Conservation (phyloP, 2,888 invertebrate species). For the Eristalinus aeneus region DNA sequence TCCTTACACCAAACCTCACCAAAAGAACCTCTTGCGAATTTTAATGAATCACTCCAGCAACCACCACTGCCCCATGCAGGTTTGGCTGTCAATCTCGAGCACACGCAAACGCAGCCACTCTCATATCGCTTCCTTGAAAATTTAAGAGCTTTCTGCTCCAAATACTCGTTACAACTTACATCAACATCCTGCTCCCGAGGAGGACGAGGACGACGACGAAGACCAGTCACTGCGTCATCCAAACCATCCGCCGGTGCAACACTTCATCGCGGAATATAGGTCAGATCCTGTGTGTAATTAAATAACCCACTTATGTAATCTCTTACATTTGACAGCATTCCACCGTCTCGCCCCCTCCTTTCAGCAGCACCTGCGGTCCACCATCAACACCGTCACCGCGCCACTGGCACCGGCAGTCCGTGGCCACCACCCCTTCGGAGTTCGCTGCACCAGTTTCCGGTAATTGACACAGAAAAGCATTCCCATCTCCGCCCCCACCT, state of each 20-base stretch:
- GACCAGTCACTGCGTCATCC: not conserved
- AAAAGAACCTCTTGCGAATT: not conserved
- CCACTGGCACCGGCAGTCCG: conserved; percentile 2
- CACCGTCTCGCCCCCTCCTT: not conserved
- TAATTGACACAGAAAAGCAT: conserved; percentile 68
- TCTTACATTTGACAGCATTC: conserved; percentile 62
- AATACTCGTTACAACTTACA: conserved; percentile 13
- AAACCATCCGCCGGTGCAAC: not conserved
- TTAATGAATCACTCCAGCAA: not conserved
- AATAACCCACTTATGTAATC: conserved; percentile 70
- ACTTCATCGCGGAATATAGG: conserved; percentile 50
- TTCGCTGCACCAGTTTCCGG: conserved; percentile 65
- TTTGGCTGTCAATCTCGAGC: not conserved
- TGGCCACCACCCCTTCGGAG: conserved; percentile 6
- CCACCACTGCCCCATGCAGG: not conserved
- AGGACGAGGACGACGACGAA: not conserved
- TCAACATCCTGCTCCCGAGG: not conserved
- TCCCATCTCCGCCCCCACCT: not conserved
- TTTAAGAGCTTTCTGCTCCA: conserved; percentile 54
- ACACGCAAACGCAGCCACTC: conserved; percentile 6
- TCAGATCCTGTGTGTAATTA: conserved; percentile 70
- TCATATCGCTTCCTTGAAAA: conserved; percentile 15
- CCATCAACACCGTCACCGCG: not conserved
- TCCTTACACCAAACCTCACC: not conserved
- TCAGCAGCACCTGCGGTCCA: conserved; percentile 6